phyloP scores from a whole-genome alignment of 2,797 vertebrate species.

The Rhinoraja longicauda region DNA sequence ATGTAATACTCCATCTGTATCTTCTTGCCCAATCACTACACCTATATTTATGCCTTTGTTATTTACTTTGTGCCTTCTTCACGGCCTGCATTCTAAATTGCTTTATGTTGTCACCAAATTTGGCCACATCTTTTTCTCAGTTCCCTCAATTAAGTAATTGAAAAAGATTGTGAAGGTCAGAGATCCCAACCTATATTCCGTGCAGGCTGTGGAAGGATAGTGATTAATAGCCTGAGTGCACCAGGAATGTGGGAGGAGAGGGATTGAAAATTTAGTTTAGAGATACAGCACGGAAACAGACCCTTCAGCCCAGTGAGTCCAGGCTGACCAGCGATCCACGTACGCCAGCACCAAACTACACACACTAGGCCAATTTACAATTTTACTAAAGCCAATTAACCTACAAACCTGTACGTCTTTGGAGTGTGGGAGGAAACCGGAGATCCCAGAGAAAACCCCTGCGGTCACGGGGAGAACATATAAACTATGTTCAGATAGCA shows the following conservation, averaged over 20 bases:
- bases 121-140: background rate
- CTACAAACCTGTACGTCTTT: too few relatives aligned
- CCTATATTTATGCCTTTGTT: background rate
- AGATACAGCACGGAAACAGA: too few relatives aligned
- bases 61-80: background rate
- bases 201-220: background rate
- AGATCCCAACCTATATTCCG: background rate
- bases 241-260: background rate
- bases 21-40: background rate
- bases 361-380: too few relatives aligned
- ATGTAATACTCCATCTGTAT: background rate
- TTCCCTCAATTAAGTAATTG: background rate
- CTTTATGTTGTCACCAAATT: background rate
- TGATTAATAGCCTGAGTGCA: background rate
- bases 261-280: background rate
- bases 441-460: too few relatives aligned
- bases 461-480: too few relatives aligned
- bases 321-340: too few relatives aligned
- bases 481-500: too few relatives aligned
- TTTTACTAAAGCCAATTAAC: too few relatives aligned
- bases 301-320: too few relatives aligned
- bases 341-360: too few relatives aligned
- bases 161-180: background rate
- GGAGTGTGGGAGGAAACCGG: too few relatives aligned
- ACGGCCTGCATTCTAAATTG: background rate